These are phyloP conservation scores for Hylyphantes graminicola DNA, from an alignment of 1,140 invertebrate species.

Conservation along the genomic window DNA sequence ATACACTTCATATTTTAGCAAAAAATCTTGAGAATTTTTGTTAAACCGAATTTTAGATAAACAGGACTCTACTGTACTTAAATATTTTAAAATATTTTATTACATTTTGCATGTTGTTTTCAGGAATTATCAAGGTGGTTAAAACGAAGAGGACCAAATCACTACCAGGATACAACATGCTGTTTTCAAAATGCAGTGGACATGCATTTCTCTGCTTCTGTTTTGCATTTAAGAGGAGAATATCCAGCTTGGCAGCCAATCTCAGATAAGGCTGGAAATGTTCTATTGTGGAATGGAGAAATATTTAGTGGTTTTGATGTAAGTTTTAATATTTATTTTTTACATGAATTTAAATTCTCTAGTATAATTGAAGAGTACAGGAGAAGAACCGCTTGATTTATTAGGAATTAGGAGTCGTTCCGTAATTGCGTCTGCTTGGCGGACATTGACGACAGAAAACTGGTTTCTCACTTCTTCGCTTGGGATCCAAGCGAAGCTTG, in stretches of 20 bases:
- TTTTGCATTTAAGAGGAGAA: slow-evolving; percentile 79
- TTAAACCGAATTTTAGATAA: no score
- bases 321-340: slow-evolving; percentile 7
- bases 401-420: not conserved
- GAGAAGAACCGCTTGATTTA: not conserved
- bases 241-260: slow-evolving; percentile 73
- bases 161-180: slow-evolving; percentile 3
- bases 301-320: slow-evolving; percentile 73
- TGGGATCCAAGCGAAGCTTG: no score
- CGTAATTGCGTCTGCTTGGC: no score
- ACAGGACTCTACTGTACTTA: no score
- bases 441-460: no score
- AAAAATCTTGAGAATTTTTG: no score
- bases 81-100: not conserved
- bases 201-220: slow-evolving; percentile 67
- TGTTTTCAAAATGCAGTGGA: not conserved
- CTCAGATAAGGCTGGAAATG: slow-evolving; percentile 71
- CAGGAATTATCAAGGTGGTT: not conserved
- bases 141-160: slow-evolving; percentile 31
- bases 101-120: not conserved
- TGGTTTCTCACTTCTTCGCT: no score
- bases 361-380: no score
- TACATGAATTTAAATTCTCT: not conserved
- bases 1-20: no score
- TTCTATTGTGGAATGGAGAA: slow-evolving; percentile 86